Evolutionary conservation across 2,888 invertebrate species (phyloP), one percentile per base, ranked within the genome.

Genomic region (Raillietiella orientalis): DNA sequence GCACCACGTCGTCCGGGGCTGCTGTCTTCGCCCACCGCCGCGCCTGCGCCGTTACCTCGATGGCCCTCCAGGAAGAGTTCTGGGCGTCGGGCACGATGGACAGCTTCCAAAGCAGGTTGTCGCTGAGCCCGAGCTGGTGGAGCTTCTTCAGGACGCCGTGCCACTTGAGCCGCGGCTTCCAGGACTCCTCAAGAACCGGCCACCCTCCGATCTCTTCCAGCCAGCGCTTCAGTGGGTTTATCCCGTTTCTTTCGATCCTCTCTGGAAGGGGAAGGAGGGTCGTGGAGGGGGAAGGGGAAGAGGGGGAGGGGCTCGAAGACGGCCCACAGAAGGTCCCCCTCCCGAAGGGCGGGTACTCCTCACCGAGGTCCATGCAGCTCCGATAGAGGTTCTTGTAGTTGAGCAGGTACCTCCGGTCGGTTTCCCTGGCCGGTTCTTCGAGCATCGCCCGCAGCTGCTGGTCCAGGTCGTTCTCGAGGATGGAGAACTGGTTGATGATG

Each of bases 311-410:
- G n/a, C n/a, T n/a, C n/a, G n/a, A n/a, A n/a, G n/a, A n/a, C n/a
- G n/a, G n/a, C n/a, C n/a, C n/a, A n/a, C n/a, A n/a, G n/a, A n/a
- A n/a, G n/a, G n/a, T n/a, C n/a, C n/a, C n/a, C n/a, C n/a, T n/a
- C n/a, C n/a, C n/a, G n/a, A n/a, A n/a, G n/a, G n/a, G n/a, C n/a
- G n/a, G n/a, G n/a, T n/a, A n/a, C n/a, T n/a, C n/a, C n/a, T n/a
- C n/a, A n/a, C n/a, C n/a, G n/a, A n/a, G 63, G 42, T 82, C 74
- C 62, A 79, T 70, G 48, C 84, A 84, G 26, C 75, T 63, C 38
- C 59, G 59, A 52, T 74, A 84, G 31, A 82, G 50, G 13, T 62
- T 61, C 44, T 77, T 77, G 10, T 69, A 69, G 30, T 75, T 58
- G 28, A 49, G 54, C 41, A 72, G 67, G 0, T 70, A 66, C 34